Evolutionary conservation across 2,113 vertebrate species (phyloP), one percentile per base, ranked within the genome.

Genomic region (Polyodon spathula): DNA sequence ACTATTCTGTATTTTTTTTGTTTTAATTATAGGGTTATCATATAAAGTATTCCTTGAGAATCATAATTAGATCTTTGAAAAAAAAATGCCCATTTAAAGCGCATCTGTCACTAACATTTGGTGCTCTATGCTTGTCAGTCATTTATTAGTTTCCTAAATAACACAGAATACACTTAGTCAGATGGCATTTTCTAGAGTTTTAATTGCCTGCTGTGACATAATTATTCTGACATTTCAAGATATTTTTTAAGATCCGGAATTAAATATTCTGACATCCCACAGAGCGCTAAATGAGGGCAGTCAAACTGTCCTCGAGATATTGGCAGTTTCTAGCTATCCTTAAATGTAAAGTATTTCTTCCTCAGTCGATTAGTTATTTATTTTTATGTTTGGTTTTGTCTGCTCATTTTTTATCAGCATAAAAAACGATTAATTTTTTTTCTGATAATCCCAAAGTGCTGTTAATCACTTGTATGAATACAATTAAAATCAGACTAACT

Each of bases 201-300:
- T 89, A 89, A 90, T 89, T 91, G 87, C 88, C 88, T 89, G 87
- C 89, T 91, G 89, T 89, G 89, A 89, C 86, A 89, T 91, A 91
- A 91, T 90, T 89, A 91, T 91, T 89, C 82, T 91, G 89, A 89
- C 88, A 91, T 91, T 91, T 91, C 85, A 86, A 86, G 82, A 86
- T 89, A 85, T 88, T 65, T n/a, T 88, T 90, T 89, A 90, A 89
- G 86, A 88, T 89, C 87, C 86, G 87, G 88, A 90, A 91, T 91
- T 89, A 90, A 90, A 89, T 90, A 91, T 90, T 89, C 88, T 89
- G 88, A 88, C 89, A 90, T 88, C 89, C 89, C 84, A 83, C n/a
- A n/a, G 88, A 89, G 89, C 82, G 82, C 83, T 86, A 89, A 84
- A 88, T 79, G 84, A 86, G 87, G 88, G 86, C 79, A 88, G 85